Base-by-base conservation (phyloP, 1,140 invertebrate species). In the Chironomus striatipennis region DNA sequence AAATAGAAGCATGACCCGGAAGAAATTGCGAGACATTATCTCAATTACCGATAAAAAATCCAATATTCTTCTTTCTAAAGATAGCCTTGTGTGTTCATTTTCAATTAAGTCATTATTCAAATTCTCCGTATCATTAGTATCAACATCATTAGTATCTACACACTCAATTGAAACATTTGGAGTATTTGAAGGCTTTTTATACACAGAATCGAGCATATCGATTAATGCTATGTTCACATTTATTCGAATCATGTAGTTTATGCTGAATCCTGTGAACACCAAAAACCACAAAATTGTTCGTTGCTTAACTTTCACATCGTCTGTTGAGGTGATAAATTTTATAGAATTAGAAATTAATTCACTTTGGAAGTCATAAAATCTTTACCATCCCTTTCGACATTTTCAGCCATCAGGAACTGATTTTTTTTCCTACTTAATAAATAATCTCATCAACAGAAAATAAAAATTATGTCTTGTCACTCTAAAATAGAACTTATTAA, bases 201-300 rank as follows among this genome's bases (percentile, higher is more conserved):
- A 8, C 80, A 80, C 12, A 5, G 47, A 57, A 4, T 72, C 85
- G 80, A 91, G 87, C 91, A 94, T 94, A 8, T 89, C 88, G 1
- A 93, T 90, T 70, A 94, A 90, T 6, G 90, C 90, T 12, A 94
- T 88, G 77, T 90, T 91, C n/a, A 94, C 80, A 78, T 92, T 93
- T 17, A 91, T 89, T 42, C 91, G 81, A 74, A 93, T 83, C 81
- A 91, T 89, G 78, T 93, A 93, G 75, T 92, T 88, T 42, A 89
- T 85, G 1, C 85, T 86, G 75, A 91, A 89, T 2, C 90, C 90
- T 74, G 83, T 83, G 77, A 92, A 92, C 0, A 87, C 84, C 73
- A 89, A 75, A 43, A 84, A 81, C 88, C 87, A 88, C 7, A 89
- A 77, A 7, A 88, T 82, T 9, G 76, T 75, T 64, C 77, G 5